A percentile compares a stretch with the other conserved stretches of the same genome.
Evolutionary conservation across 1,140 invertebrate species (phyloP).

Genomic region (Monochamus saltuarius): DNA sequence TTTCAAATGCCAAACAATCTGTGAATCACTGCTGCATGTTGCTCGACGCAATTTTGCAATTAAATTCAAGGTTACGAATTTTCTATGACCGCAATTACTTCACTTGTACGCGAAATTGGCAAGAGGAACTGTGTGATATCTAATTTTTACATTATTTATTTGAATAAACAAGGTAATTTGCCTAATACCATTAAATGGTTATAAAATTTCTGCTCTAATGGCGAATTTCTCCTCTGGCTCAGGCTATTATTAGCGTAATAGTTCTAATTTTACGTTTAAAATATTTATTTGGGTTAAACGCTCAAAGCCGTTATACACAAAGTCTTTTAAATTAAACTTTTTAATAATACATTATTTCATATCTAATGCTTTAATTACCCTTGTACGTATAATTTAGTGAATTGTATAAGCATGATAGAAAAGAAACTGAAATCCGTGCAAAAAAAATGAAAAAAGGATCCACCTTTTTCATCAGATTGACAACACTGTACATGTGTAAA

Average conservation of each 20-base stretch:
- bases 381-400: too few relatives aligned
- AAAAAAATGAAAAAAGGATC: too few relatives aligned
- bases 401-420: too few relatives aligned
- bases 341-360: too few relatives aligned
- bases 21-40: slow-evolving; percentile 41
- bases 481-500: too few relatives aligned
- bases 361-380: too few relatives aligned
- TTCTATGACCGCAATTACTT: slow-evolving; percentile 39
- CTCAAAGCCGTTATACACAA: too few relatives aligned
- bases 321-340: too few relatives aligned
- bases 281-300: too few relatives aligned
- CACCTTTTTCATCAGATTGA: too few relatives aligned
- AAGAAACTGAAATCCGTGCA: too few relatives aligned
- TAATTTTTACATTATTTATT: slow-evolving; percentile 18
- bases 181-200: slow-evolving; percentile 14
- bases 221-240: slow-evolving; percentile 9
- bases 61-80: slow-evolving; percentile 48
- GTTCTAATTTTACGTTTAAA: background rate
- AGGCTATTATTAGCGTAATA: slow-evolving; percentile 7
- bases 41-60: slow-evolving; percentile 46
- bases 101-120: slow-evolving; percentile 19
- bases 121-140: slow-evolving; percentile 17
- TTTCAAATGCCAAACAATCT: slow-evolving; percentile 45
- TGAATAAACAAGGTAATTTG: slow-evolving; percentile 9
- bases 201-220: slow-evolving; percentile 12